Evolutionary conservation across 2,888 invertebrate species (phyloP).

Genomic region (Epinotia ramella): DNA sequence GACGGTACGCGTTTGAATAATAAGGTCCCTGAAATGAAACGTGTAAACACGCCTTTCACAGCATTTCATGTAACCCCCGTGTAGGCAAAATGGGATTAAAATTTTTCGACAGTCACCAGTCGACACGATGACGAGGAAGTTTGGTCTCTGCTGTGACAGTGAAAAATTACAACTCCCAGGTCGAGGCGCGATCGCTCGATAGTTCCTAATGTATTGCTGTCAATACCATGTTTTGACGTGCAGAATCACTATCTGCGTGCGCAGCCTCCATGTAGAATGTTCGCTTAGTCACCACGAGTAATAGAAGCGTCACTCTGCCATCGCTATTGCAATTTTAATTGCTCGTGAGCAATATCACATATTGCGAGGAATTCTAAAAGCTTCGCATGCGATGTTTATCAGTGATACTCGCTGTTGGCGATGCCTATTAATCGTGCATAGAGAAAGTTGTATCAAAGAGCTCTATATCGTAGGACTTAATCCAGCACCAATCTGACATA

Average conservation of each 20-base stretch:
- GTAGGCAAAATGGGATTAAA: conserved; percentile 75
- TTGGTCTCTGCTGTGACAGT: conserved; percentile 79
- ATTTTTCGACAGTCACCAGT: conserved; percentile 81
- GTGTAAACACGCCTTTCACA: conserved; percentile 56
- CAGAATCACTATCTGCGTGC: conserved; percentile 71
- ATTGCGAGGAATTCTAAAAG: conserved; percentile 19
- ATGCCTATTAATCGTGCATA: neutral
- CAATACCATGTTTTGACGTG: conserved; percentile 80
- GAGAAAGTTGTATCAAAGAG: neutral
- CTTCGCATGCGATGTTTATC: conserved; percentile 32
- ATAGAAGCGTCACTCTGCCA: conserved; percentile 64
- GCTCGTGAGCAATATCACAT: conserved; percentile 38
- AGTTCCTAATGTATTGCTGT: conserved; percentile 83
- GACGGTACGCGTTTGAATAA: conserved; percentile 61
- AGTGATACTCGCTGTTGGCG: conserved; percentile 6
- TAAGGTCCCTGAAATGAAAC: conserved; percentile 54
- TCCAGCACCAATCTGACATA: neutral
- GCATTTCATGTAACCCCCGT: conserved; percentile 67
- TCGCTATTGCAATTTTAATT: conserved; percentile 65
- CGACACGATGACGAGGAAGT: conserved; percentile 77
- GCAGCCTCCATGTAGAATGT: conserved; percentile 58
- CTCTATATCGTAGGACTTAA: neutral
- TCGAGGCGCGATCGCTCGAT: conserved; percentile 73
- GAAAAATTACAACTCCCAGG: conserved; percentile 78
- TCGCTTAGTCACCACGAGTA: conserved; percentile 70